Evolutionary conservation across 2,113 vertebrate genomes (phyloP).

Genomic region (Bufo gargarizans): DNA sequence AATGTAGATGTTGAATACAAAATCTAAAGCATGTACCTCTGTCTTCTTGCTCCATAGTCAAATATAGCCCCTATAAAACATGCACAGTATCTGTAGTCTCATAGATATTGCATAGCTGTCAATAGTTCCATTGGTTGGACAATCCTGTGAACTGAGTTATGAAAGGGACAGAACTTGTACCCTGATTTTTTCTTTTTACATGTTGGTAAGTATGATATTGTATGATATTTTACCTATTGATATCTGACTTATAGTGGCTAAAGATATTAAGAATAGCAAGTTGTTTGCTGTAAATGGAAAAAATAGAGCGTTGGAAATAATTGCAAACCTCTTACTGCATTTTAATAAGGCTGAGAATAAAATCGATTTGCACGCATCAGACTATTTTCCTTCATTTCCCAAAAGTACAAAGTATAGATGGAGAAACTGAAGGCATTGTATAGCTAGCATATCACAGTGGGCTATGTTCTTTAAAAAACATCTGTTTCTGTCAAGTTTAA

Average conservation of each 20-base stretch:
- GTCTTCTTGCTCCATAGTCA: not conserved
- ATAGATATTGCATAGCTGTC: no score
- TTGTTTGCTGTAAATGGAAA: not conserved
- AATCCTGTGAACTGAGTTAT: no score
- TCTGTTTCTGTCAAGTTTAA: conserved; percentile 36
- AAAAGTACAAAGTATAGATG: not conserved
- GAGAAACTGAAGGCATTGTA: not conserved
- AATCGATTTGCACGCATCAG: not conserved
- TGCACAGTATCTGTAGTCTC: no score
- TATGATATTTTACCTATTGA: no score
- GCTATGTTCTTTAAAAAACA: conserved; percentile 12
- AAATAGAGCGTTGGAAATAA: not conserved
- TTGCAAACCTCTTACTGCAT: not conserved
- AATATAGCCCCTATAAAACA: no score
- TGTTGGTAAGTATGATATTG: no score
- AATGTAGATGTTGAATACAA: no score
- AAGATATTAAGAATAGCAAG: not conserved
- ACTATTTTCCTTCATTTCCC: not conserved
- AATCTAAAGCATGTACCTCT: no score
- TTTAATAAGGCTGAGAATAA: not conserved
- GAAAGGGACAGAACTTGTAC: no score
- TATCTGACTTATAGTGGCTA: no score
- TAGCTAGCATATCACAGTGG: not conserved
- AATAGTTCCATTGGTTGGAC: no score
- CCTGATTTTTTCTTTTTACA: no score